Evolutionary conservation across 2,888 invertebrate genomes (phyloP).

Genomic region (Germaria angustata): DNA sequence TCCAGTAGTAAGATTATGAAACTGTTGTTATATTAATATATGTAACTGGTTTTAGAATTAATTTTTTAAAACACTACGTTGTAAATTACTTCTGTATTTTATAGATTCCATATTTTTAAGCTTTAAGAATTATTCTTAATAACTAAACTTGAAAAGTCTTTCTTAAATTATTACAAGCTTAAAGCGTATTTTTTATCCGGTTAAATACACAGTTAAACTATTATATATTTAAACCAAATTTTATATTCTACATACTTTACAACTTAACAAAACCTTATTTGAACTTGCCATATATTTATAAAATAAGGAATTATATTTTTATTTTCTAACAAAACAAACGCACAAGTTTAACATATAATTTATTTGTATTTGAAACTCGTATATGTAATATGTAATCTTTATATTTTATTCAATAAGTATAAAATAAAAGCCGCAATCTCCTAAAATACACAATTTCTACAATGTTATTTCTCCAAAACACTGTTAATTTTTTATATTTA

Average conservation of each 20-base stretch:
- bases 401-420: neutral
- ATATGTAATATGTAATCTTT: too few relatives aligned
- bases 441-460: neutral
- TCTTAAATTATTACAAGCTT: neutral
- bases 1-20: too few relatives aligned
- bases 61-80: too few relatives aligned
- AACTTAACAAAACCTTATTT: conserved; percentile 6
- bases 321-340: conserved; percentile 58
- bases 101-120: too few relatives aligned
- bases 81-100: too few relatives aligned
- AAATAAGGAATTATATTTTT: conserved; percentile 30
- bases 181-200: neutral
- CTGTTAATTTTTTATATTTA: neutral
- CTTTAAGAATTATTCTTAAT: too few relatives aligned
- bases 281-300: conserved; percentile 57
- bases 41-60: too few relatives aligned
- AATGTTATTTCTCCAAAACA: neutral
- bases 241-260: conserved; percentile 1
- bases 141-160: too few relatives aligned
- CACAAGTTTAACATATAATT: conserved; percentile 61
- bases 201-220: neutral
- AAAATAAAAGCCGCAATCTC: neutral
- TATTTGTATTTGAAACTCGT: neutral
- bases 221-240: conserved; percentile 4
- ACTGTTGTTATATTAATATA: too few relatives aligned